Base-by-base conservation (phyloP, 2,888 invertebrate species). In the Dynastes hyllus region DNA sequence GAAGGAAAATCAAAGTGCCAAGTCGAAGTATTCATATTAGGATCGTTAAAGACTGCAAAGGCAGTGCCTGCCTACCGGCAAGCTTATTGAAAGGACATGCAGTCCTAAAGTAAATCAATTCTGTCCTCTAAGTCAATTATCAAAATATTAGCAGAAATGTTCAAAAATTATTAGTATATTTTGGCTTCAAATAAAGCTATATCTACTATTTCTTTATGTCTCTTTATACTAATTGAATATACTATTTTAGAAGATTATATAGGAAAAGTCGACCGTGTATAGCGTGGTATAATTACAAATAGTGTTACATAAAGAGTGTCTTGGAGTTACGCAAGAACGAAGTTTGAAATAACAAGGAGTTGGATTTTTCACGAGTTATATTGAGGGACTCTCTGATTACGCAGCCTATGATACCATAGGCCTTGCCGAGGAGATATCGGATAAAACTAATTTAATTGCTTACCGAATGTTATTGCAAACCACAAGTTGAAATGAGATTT, bases 391-490 rank as follows among this genome's bases (percentile, higher is more conserved):
- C 29, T 29, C 29, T 63, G 63, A 63, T 63, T 63, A 55, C 32
- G 32, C 6, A 71, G 53, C 55, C 29, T 29, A 16, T 55, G 37
- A 53, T 70, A 63, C 45, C 63, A 66, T 66, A 66, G n/a, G 22
- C 73, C 37, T 58, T n/a, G 40, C 61, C 11, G 50, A 67, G 22
- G 67, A 67, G 58, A 58, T n/a, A 73, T 73, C 73, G 58, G 73
- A 73, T 58, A 73, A 73, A 73, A 58, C 73, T 73, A 77, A 77
- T 77, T 77, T 77, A 78, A 61, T 78, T 70, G 67, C 70, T 40
- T 81, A 81, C 77, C 78, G 80, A 83, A 85, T 84, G 85, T 85
- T 84, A 86, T 85, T 83, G 83, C 83, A 86, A 86, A 87, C 87
- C 86, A 81, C 82, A 83, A 82, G 73, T 73, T 76, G 80, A 77